phyloP scores from a whole-genome alignment of 2,888 invertebrate genomes.

The Drosophila testacea region DNA sequence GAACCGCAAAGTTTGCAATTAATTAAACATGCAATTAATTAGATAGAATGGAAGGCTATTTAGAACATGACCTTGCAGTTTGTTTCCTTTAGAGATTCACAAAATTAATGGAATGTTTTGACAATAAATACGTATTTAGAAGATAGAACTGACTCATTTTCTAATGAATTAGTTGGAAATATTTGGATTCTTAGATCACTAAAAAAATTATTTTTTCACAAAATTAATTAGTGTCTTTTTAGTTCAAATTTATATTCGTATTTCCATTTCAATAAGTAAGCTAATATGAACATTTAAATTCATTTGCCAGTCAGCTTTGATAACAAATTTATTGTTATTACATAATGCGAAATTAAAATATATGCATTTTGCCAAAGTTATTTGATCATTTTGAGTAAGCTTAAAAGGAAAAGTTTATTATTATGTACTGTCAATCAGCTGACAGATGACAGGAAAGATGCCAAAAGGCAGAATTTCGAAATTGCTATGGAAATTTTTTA shows the following conservation, averaged over 20 bases:
- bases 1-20: not conserved
- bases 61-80: too few relatives aligned
- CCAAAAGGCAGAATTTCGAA: constrained; percentile 20
- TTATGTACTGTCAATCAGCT: constrained; percentile 11
- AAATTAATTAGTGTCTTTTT: too few relatives aligned
- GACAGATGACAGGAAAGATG: constrained; percentile 9
- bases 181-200: too few relatives aligned
- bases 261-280: too few relatives aligned
- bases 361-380: constrained; percentile 33
- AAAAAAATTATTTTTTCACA: too few relatives aligned
- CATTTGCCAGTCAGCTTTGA: constrained; percentile 28
- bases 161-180: too few relatives aligned
- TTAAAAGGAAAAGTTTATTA: constrained; percentile 12
- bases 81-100: too few relatives aligned
- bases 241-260: too few relatives aligned
- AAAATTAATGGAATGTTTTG: too few relatives aligned
- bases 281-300: not conserved
- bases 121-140: too few relatives aligned
- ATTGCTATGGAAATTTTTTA: constrained; percentile 70
- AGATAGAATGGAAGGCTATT: too few relatives aligned
- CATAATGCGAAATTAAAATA: constrained; percentile 13
- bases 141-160: too few relatives aligned
- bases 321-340: not conserved
- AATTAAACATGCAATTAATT: not conserved
- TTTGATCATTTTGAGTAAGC: constrained; percentile 41